Percentiles rank a stretch among this genome's conserved stretches.
Evolutionary conservation across 1,140 invertebrate genomes (phyloP).

Genomic region (Pseudobourletiella spinata): DNA sequence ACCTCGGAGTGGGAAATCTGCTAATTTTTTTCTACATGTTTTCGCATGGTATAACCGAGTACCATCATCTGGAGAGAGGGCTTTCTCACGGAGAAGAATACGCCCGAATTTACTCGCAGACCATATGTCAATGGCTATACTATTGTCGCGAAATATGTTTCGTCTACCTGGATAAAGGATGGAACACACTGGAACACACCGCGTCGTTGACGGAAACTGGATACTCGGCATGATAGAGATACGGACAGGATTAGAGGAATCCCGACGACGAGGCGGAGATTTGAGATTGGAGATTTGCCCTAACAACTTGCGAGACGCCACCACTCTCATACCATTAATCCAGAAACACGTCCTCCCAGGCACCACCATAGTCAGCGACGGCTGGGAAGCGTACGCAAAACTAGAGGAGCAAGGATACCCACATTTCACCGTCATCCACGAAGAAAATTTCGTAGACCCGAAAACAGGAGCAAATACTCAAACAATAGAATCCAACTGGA

Average conservation of each 20-base stretch:
- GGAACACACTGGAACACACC: background rate
- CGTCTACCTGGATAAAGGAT: background rate
- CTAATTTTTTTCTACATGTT: too few relatives aligned
- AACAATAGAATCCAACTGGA: too few relatives aligned
- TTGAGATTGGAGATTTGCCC: conserved; percentile 21
- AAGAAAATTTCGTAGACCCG: too few relatives aligned
- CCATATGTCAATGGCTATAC: background rate
- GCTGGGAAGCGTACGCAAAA: conserved; percentile 35
- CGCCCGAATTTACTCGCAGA: too few relatives aligned
- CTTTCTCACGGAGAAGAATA: too few relatives aligned
- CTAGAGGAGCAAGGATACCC: background rate
- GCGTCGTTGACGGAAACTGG: conserved; percentile 38
- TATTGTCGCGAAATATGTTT: background rate
- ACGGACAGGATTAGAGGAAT: background rate
- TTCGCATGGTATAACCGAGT: too few relatives aligned
- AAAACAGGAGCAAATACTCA: too few relatives aligned
- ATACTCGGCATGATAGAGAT: conserved; percentile 40
- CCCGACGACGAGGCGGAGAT: conserved; percentile 1
- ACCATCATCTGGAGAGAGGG: too few relatives aligned
- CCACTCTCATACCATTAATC: conserved; percentile 32
- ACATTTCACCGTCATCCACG: too few relatives aligned
- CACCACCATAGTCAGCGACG: conserved; percentile 37
- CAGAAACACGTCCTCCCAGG: conserved; percentile 34
- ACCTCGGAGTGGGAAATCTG: too few relatives aligned
- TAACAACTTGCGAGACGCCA: conserved; percentile 20